Percentiles rank a stretch among this genome's conserved stretches.
Evolutionary conservation across 2,113 vertebrate genomes (phyloP).

Genomic region (Stigmatopora argus): DNA sequence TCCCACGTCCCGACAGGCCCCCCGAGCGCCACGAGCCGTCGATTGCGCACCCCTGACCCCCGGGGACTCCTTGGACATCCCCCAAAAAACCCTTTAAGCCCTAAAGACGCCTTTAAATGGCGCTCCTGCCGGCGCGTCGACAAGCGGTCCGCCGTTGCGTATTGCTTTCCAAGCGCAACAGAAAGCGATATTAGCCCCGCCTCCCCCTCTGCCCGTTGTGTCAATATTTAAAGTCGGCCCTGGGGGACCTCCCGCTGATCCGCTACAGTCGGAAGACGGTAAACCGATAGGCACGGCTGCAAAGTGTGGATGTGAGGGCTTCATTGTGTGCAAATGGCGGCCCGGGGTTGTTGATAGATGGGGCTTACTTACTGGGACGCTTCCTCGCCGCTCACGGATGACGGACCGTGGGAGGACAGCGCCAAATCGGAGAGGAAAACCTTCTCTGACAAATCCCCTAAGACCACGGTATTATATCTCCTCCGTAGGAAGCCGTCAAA

Average conservation of each 20-base stretch:
- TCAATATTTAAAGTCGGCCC: conserved; percentile 54
- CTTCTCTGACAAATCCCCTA: conserved; percentile 37
- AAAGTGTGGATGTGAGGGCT: conserved; percentile 18
- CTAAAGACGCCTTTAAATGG: conserved; percentile 31
- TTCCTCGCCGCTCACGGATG: conserved; percentile 58
- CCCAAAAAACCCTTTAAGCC: conserved; percentile 25
- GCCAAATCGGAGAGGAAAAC: conserved; percentile 46
- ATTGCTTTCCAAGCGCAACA: conserved; percentile 64
- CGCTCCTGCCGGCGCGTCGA: conserved; percentile 15
- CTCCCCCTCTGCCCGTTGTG: conserved; percentile 46
- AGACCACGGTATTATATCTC: conserved; percentile 37
- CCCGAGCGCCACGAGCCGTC: not conserved
- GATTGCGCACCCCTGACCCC: not conserved
- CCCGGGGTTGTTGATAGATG: conserved; percentile 59
- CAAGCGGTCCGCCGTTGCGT: conserved; percentile 7
- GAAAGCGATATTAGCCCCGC: conserved; percentile 54
- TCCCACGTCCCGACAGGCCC: not conserved
- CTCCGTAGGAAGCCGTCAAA: conserved; percentile 17
- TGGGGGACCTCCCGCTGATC: conserved; percentile 32
- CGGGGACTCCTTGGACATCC: not conserved
- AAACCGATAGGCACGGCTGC: conserved; percentile 49
- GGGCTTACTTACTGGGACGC: conserved; percentile 48
- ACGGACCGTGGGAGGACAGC: conserved; percentile 45
- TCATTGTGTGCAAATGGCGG: conserved; percentile 41
- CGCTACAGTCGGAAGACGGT: conserved; percentile 53